Evolutionary conservation across 2,888 invertebrate genomes (phyloP).

Genomic region (Micropterix aruncella): DNA sequence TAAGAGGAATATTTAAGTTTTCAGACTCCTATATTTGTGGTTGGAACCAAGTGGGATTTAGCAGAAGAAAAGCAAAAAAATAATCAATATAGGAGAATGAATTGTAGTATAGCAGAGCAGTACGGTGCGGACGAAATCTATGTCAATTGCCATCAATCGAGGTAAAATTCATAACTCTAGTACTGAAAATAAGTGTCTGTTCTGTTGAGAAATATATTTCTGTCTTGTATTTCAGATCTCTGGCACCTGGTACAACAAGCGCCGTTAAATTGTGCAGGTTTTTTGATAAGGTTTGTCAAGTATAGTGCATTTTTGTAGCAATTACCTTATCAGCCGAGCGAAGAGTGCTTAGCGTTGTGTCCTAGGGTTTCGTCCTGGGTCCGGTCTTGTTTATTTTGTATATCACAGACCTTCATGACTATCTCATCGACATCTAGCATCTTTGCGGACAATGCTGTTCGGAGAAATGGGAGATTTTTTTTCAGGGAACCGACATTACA

Average conservation of each 20-base stretch:
- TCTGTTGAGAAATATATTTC: background rate
- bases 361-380: too few species aligned
- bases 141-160: constrained; percentile 54
- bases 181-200: background rate
- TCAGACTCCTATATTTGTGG: constrained; percentile 83
- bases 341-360: too few species aligned
- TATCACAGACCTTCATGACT: too few species aligned
- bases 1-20: constrained; percentile 16
- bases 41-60: constrained; percentile 87
- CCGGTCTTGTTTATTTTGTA: too few species aligned
- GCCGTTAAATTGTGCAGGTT: constrained; percentile 88
- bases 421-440: too few species aligned
- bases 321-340: too few species aligned
- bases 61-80: constrained; percentile 61
- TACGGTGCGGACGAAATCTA: constrained; percentile 90
- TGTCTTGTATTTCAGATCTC: constrained; percentile 37
- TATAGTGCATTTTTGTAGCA: too few species aligned
- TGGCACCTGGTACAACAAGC: constrained; percentile 91
- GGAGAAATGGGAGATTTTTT: too few species aligned
- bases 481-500: too few species aligned
- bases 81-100: constrained; percentile 36
- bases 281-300: constrained; percentile 74
- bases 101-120: constrained; percentile 70
- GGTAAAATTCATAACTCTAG: too few species aligned
- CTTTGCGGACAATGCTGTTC: too few species aligned